Evolutionary conservation across 2,797 vertebrate species (phyloP).

Genomic region (Leptoclinus maculatus): DNA sequence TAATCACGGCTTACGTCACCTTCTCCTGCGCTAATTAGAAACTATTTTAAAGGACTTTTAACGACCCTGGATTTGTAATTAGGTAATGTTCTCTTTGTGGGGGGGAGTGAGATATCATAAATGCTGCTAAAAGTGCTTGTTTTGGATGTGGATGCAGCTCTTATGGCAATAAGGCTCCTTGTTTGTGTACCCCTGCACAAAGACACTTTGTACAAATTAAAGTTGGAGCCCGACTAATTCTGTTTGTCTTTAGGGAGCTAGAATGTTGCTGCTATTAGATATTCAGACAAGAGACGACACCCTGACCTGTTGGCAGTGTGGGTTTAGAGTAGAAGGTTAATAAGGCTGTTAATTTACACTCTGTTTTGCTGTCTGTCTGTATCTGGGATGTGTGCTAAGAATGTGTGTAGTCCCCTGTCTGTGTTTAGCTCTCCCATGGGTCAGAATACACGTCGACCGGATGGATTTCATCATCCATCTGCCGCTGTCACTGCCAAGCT

Average conservation of each 20-base stretch:
- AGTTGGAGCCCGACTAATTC: conserved; percentile 52
- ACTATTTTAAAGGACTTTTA: conserved; percentile 75
- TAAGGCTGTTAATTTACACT: not conserved
- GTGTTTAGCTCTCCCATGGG: conserved; percentile 54
- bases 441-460: conserved; percentile 50
- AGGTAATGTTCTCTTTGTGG: conserved; percentile 65
- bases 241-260: conserved; percentile 30
- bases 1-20: conserved; percentile 76
- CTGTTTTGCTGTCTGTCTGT: not conserved
- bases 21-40: conserved; percentile 67
- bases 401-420: conserved; percentile 21
- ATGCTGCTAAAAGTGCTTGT: conserved; percentile 57
- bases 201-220: conserved; percentile 51
- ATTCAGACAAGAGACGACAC: conserved; percentile 15
- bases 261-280: conserved; percentile 12
- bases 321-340: conserved; percentile 7
- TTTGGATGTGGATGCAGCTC: conserved; percentile 60
- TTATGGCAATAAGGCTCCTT: conserved; percentile 35
- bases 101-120: conserved; percentile 41
- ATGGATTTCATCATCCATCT: conserved; percentile 73
- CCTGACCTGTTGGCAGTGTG: conserved; percentile 4
- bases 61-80: conserved; percentile 69
- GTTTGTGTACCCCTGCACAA: conserved; percentile 41
- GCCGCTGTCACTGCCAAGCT: conserved; percentile 55
- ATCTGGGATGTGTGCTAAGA: not conserved